Percentiles rank a stretch among this genome's conserved stretches.
Evolutionary conservation across 2,888 invertebrate species (phyloP).

Genomic region (Trichopoda pennipes): DNA sequence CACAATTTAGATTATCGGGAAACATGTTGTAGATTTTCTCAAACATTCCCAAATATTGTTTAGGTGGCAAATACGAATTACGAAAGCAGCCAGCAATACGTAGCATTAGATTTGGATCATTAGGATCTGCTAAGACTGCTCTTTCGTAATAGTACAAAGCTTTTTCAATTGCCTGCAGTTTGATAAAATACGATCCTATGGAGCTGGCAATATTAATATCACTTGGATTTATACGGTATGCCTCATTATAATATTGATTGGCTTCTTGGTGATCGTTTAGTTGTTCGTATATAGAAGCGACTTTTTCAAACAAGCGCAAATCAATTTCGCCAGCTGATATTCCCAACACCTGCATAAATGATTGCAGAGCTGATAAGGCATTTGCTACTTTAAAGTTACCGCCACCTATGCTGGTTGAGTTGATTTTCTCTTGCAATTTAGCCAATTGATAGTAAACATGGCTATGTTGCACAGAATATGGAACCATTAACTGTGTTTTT

Average conservation of each 20-base stretch:
- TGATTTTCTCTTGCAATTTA: conserved; percentile 85
- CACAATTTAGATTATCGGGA: conserved; percentile 96
- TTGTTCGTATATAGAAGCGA: conserved; percentile 94
- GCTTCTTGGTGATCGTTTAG: conserved; percentile 96
- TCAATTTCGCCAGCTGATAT: conserved; percentile 92
- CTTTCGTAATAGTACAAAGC: conserved; percentile 91
- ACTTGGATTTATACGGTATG: conserved; percentile 79
- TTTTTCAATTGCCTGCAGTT: conserved; percentile 93
- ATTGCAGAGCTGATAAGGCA: conserved; percentile 84
- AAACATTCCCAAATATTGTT: conserved; percentile 81
- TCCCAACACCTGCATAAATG: conserved; percentile 88
- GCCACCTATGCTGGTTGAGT: conserved; percentile 61
- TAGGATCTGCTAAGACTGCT: conserved; percentile 88
- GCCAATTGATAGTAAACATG: conserved; percentile 88
- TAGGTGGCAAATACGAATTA: conserved; percentile 86
- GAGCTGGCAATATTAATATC: conserved; percentile 89
- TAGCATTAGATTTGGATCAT: conserved; percentile 91
- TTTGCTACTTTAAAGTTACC: conserved; percentile 67
- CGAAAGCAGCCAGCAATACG: conserved; percentile 92
- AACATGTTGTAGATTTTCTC: conserved; percentile 89
- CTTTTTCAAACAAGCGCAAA: conserved; percentile 91
- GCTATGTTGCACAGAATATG: conserved; percentile 81
- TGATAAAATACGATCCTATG: conserved; percentile 93
- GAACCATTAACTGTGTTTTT: conserved; percentile 80
- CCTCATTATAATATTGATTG: conserved; percentile 80